Evolutionary conservation across 2,113 vertebrate species (phyloP).

Genomic region (Grantiella picta): DNA sequence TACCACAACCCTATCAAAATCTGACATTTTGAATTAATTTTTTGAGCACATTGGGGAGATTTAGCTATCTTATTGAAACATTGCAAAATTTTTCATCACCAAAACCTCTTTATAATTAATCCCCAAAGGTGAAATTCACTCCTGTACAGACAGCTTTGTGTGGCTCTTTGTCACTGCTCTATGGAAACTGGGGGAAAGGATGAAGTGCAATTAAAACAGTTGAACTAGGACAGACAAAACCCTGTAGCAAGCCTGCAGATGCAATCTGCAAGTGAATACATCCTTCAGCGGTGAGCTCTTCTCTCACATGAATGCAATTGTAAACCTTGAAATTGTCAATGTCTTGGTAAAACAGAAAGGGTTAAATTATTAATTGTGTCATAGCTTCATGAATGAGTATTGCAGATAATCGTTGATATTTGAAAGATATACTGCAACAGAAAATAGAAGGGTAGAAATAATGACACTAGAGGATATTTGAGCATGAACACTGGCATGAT

Average conservation of each 20-base stretch:
- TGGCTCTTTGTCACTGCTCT: constrained; percentile 1
- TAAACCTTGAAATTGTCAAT: not conserved
- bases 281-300: not conserved
- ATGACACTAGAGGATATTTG: not conserved
- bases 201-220: not conserved
- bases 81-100: not conserved
- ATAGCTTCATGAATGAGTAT: not conserved
- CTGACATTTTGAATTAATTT: constrained; percentile 12
- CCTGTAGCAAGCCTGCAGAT: not conserved
- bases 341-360: not conserved
- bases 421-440: not conserved
- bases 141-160: not conserved
- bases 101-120: constrained; percentile 44
- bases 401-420: not conserved
- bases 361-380: not conserved
- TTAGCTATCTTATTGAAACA: not conserved
- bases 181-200: not conserved
- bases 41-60: not conserved
- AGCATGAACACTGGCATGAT: not conserved
- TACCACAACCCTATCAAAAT: not conserved
- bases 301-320: not conserved
- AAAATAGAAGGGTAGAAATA: not conserved
- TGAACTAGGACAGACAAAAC: not conserved
- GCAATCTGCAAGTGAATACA: not conserved
- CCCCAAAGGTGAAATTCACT: constrained; percentile 24